Conservation (phyloP, 1,140 invertebrate species). For the Cotesia glomerata region DNA sequence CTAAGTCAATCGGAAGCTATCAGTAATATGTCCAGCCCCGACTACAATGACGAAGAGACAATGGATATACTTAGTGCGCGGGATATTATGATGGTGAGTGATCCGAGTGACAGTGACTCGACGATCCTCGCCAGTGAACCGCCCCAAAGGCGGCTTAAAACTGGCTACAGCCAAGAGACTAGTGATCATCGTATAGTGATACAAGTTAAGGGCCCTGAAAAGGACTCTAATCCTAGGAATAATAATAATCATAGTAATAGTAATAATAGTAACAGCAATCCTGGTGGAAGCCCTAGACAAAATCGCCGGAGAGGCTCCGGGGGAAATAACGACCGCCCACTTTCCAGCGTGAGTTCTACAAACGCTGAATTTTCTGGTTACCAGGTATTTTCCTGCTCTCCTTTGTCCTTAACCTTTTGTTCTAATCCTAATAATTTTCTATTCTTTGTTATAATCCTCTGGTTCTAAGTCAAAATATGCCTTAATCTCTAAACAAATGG, state of each 20-base stretch:
- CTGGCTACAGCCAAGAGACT: constrained; percentile 56
- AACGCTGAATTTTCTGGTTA: constrained; percentile 56
- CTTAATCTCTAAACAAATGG: too few species aligned
- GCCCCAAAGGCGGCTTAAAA: constrained; percentile 70
- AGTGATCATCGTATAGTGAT: constrained; percentile 82
- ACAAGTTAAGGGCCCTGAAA: constrained; percentile 79
- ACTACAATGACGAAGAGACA: constrained; percentile 79
- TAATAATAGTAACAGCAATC: too few species aligned
- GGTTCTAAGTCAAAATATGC: too few species aligned
- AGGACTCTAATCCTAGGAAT: constrained; percentile 57
- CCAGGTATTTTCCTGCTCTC: constrained; percentile 47
- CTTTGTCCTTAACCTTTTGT: neutral
- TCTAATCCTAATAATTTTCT: neutral
- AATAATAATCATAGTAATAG: constrained; percentile 11
- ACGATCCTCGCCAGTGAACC: constrained; percentile 79
- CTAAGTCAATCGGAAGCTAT: constrained; percentile 80
- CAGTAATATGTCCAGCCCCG: constrained; percentile 85
- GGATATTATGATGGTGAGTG: constrained; percentile 83
- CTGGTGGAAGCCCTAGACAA: constrained; percentile 45
- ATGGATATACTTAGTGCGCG: constrained; percentile 71
- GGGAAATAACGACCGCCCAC: constrained; percentile 40
- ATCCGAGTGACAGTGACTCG: constrained; percentile 85
- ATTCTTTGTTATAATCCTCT: too few species aligned
- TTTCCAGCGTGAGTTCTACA: constrained; percentile 44
- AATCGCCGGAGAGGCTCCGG: constrained; percentile 35